Base-by-base conservation (phyloP, 1,140 invertebrate genomes). In the Zelostemma sp. region DNA sequence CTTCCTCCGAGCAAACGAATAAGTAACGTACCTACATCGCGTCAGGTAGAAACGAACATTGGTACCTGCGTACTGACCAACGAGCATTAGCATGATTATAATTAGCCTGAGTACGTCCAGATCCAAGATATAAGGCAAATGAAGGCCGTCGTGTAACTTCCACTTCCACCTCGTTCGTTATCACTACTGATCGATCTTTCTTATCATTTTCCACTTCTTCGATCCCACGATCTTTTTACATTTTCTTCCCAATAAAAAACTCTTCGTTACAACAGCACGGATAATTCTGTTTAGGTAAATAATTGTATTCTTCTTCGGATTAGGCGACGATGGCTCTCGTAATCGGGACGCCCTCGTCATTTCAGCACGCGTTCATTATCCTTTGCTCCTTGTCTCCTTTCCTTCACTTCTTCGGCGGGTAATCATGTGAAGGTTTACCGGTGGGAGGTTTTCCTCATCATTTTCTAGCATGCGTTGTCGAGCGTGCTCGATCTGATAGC, bases 1-100 rank as follows among this genome's bases (percentile, higher is more conserved):
- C 74, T 78, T 75, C 75, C 79, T 68, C 76, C 60, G 68, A 70
- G 72, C 54, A 76, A 72, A 72, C 66, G 77, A 70, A 78, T 80
- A 81, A 83, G 80, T 82, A 80, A 84, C 76, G 65, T 72, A 54
- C 53, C 69, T 74, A 72, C 75, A 67, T 71, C 72, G 72, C 72
- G 74, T 53, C 79, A 80, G 71, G 75, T 77, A 73, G 47, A 59
- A 54, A 58, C 60, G 58, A 19, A 59, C 38, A 48, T 38, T 12
- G 15, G 8, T 43, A 56, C 35, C n/a, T 57, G 49, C 41, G 50
- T 45, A 33, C 45, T 58, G 57, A 49, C 16, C 67, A 60, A 49
- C 69, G 74, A 79, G 79, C 84, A 86, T 86, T 86, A 85, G 82
- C 72, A 77, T 86, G 84, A 86, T 86, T 86, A 86, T 85, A 86